Base-by-base conservation (phyloP, 1,140 invertebrate genomes). In the Diorhabda carinulata region DNA sequence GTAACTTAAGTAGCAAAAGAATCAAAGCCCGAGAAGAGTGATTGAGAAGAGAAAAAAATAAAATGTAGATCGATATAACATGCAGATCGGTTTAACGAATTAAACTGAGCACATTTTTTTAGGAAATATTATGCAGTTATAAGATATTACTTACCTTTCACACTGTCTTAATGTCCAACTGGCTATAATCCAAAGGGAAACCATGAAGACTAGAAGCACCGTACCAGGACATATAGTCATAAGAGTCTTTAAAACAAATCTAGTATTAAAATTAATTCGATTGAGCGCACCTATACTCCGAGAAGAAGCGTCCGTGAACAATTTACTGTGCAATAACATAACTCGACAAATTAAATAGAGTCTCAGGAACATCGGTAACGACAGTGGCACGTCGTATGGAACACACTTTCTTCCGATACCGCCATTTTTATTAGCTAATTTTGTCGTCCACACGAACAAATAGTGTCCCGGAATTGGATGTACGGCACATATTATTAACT, bases 191-290 rank as follows among this genome's bases (percentile, higher is more conserved):
- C 98, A 99, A 61, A 99, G 85, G 0, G 97, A 98, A 66, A 99
- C 93, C 93, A 98, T 98, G 84, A 98, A 98, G 66, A 98, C 96
- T 71, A 98, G 86, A 74, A 99, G 87, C 68, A 99, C 96, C 61
- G 97, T 99, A 74, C 97, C 98, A 42, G 98, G 98, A 84, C 97
- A 99, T 80, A 99, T 98, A 79, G 97, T 99, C 98, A 99, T 99
- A 74, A 99, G 85, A 61, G 98, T 99, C 86, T 99, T 99, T 78
- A 99, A 88, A 78, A 99, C 97, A 86, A 99, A 99, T 80, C 91
- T 89, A 78, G 98, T 99, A 85, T 99, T 98, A 88, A 99, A 99
- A 86, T 98, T 99, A 83, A 99, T 99, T 79, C 97, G 90, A 89
- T 99, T 99, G 78, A 99, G 89, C 78, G 98, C 98, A 79, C 97